phyloP scores from a whole-genome alignment of 1,140 invertebrate species.

The Pseudomyrmex pallidus region DNA sequence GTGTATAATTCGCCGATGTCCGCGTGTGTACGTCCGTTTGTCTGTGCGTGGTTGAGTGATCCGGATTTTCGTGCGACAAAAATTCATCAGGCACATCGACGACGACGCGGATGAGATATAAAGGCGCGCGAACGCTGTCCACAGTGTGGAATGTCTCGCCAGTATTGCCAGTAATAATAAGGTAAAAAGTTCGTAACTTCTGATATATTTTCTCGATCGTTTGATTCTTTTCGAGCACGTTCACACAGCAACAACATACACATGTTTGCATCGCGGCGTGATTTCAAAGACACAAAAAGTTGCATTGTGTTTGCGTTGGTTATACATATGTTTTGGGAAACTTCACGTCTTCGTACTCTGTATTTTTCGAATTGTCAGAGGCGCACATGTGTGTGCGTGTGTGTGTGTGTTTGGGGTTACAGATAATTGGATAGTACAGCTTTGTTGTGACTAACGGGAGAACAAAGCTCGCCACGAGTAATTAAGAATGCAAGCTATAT shows the following conservation, averaged over 20 bases:
- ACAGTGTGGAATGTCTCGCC: constrained; percentile 33
- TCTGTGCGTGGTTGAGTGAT: constrained; percentile 11
- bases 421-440: not conserved
- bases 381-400: too few relatives aligned
- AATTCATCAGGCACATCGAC: constrained; percentile 23
- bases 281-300: too few relatives aligned
- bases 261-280: too few relatives aligned
- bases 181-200: constrained; percentile 20
- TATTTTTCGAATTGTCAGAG: too few relatives aligned
- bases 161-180: constrained; percentile 36
- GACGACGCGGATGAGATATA: constrained; percentile 44
- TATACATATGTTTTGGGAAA: too few relatives aligned
- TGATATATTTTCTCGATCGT: not conserved
- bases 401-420: too few relatives aligned
- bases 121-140: not conserved
- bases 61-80: constrained; percentile 23
- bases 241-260: too few relatives aligned
- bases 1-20: not conserved
- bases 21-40: not conserved
- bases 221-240: not conserved
- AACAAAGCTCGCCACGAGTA: not conserved
- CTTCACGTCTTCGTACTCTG: too few relatives aligned
- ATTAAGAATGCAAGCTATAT: not conserved
- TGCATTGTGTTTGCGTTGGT: too few relatives aligned
- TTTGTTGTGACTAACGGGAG: constrained; percentile 10